Base-by-base conservation (phyloP, 2,888 invertebrate genomes). In the Neoitamus cyanurus region DNA sequence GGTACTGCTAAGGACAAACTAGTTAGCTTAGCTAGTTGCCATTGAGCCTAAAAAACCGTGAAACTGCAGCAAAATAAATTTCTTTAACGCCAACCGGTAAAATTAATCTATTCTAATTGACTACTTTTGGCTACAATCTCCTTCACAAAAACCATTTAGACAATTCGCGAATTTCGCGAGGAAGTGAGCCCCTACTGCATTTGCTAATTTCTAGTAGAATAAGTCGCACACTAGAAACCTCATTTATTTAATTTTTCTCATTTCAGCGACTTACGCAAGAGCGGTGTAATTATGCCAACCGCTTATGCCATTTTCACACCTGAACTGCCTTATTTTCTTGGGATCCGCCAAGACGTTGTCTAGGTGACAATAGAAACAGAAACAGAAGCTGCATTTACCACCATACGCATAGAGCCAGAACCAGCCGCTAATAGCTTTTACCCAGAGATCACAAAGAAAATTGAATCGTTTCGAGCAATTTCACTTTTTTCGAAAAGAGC, bases 351-450 rank as follows among this genome's bases (percentile, higher is more conserved):
- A 58, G 58, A 58, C 58, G 6, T 6, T 25, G 58, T 58, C n/a
- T 6, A 6, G 58, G 78, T 34, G 78, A 80, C 78, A 80, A 58
- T 80, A 75, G 75, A 37, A 75, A 75, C n/a, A 75, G 75, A 75
- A 75, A 37, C 75, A 75, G 58, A 58, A 58, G 25, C 25, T 25
- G 25, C 9, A 0, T 58, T 20, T 58, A 25, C 25, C 9, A 2
- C 1, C 25, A 9, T n/a, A n/a, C n/a, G n/a, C n/a, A n/a, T 25
- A 58, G 58, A 58, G 58, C 7, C 58, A 58, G 58, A 58, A 58
- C 25, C 9, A 25, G 20, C 46, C 30, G 34, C 36, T 80, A 80
- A 80, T 80, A 13, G 48, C 15, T 34, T 46, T 75, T 75, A 34
- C 34, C 28, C 28, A 75, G 15, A 25, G n/a, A 80, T 80, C 37